phyloP scores from a whole-genome alignment of 2,888 invertebrate genomes.

The Chromoteleia sp. region DNA sequence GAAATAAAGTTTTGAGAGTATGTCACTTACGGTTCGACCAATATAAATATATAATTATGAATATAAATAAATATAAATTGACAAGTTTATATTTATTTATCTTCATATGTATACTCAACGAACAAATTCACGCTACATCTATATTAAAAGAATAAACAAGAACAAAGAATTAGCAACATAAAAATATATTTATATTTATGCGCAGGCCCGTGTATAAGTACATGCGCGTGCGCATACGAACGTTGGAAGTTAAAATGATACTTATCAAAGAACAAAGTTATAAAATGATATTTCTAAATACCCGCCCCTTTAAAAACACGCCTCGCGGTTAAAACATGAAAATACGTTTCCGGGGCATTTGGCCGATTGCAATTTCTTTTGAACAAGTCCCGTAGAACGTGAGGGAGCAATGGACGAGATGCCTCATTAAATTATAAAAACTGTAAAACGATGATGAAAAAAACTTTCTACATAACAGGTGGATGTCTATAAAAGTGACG shows the following conservation, averaged over 20 bases:
- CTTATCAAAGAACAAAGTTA: slow-evolving; percentile 68
- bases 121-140: slow-evolving; percentile 74
- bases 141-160: slow-evolving; percentile 52
- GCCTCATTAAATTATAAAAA: slow-evolving; percentile 77
- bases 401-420: slow-evolving; percentile 73
- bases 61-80: slow-evolving; percentile 29
- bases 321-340: slow-evolving; percentile 72
- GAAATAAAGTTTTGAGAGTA: background rate
- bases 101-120: slow-evolving; percentile 69
- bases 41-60: slow-evolving; percentile 43
- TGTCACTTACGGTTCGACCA: slow-evolving; percentile 21
- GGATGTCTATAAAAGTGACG: slow-evolving; percentile 82
- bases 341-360: slow-evolving; percentile 74
- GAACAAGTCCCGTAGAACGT: slow-evolving; percentile 69
- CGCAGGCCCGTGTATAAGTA: slow-evolving; percentile 36
- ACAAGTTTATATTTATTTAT: slow-evolving; percentile 67
- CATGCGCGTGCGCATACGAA: slow-evolving; percentile 47
- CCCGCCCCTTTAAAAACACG: slow-evolving; percentile 74
- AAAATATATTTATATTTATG: slow-evolving; percentile 66
- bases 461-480: slow-evolving; percentile 82
- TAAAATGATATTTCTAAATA: slow-evolving; percentile 78
- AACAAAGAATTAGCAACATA: slow-evolving; percentile 67
- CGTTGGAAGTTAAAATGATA: slow-evolving; percentile 71
- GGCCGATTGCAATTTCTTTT: slow-evolving; percentile 72
- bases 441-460: slow-evolving; percentile 77